Evolutionary conservation across 2,888 invertebrate species (phyloP).

Genomic region (Mythimna lalbum): DNA sequence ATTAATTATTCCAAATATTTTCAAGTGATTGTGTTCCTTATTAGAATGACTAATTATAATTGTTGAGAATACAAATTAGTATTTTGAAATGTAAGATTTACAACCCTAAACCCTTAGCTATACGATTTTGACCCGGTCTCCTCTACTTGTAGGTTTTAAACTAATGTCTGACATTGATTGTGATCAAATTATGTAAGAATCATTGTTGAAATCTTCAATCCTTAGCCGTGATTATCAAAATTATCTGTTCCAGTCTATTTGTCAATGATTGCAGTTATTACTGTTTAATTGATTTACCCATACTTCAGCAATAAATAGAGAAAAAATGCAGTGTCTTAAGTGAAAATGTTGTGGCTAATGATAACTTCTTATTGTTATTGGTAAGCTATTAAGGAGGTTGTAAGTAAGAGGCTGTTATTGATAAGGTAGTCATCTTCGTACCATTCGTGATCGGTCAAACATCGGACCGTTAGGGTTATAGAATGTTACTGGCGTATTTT

Average conservation of each 20-base stretch:
- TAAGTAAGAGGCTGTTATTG: constrained; percentile 83
- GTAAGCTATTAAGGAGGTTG: constrained; percentile 79
- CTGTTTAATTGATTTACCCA: constrained; percentile 39
- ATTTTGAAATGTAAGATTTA: too few species aligned
- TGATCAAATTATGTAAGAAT: constrained; percentile 59
- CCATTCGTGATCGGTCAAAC: constrained; percentile 53
- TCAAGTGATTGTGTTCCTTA: too few species aligned
- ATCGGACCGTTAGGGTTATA: constrained; percentile 23
- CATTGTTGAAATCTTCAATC: constrained; percentile 32
- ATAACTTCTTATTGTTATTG: constrained; percentile 75
- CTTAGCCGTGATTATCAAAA: constrained; percentile 24
- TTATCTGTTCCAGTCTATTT: constrained; percentile 26
- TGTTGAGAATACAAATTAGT: too few species aligned
- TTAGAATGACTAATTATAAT: too few species aligned
- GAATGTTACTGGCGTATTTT: constrained; percentile 41
- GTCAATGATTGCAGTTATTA: constrained; percentile 10
- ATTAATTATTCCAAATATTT: too few species aligned
- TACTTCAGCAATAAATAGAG: constrained; percentile 75
- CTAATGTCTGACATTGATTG: constrained; percentile 47
- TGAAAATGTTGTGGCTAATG: constrained; percentile 82
- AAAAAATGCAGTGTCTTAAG: constrained; percentile 82
- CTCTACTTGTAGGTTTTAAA: constrained; percentile 25
- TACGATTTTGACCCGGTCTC: too few species aligned
- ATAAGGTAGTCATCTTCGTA: constrained; percentile 72
- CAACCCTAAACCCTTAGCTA: too few species aligned